Base-by-base conservation (phyloP, 2,113 vertebrate genomes). In the Eulacestoma nigropectus region DNA sequence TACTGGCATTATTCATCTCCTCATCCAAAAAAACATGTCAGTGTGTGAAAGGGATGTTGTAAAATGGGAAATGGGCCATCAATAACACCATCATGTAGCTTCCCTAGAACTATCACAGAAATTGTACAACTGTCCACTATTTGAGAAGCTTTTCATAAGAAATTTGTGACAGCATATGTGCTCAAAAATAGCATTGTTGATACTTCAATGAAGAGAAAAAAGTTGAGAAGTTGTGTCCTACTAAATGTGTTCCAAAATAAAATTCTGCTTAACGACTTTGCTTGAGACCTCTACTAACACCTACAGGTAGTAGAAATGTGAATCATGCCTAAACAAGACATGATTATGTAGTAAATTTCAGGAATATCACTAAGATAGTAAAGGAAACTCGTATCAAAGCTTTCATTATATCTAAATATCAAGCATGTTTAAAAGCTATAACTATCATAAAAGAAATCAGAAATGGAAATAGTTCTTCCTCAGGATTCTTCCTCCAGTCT, bases 341-440 rank as follows among this genome's bases (percentile, higher is more conserved):
- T 0, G 8, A 57, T 32, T 50, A 50, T 6, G 8, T 52, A 29
- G 13, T 26, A 42, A 78, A 57, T 35, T 59, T 80, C n/a, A 81
- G 33, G 20, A 89, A 78, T 41, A 77, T 25, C 32, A 72, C 49
- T 86, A 93, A 60, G 41, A 72, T 19, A 73, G 21, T 46, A 83
- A 50, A 72, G 25, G 50, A 92, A 88, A 80, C 26, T 6, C 0
- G 0, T 56, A 33, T 12, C 1, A 4, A 92, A 67, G 8, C 35
- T 74, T 83, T 56, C 55, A 64, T 7, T 30, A 13, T 7, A 74
- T 23, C 30, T 21, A 69, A 86, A 27, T 27, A 86, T 12, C 11
- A 63, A 50, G 3, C 9, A 53, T 5, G 4, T 37, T 70, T 83
- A 63, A 60, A 89, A 76, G 47, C 22, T 46, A 3, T 14, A 64